These are phyloP conservation scores for Atherinomorus stipes DNA, from an alignment of 2,113 vertebrate genomes.

Conservation along the genomic window DNA sequence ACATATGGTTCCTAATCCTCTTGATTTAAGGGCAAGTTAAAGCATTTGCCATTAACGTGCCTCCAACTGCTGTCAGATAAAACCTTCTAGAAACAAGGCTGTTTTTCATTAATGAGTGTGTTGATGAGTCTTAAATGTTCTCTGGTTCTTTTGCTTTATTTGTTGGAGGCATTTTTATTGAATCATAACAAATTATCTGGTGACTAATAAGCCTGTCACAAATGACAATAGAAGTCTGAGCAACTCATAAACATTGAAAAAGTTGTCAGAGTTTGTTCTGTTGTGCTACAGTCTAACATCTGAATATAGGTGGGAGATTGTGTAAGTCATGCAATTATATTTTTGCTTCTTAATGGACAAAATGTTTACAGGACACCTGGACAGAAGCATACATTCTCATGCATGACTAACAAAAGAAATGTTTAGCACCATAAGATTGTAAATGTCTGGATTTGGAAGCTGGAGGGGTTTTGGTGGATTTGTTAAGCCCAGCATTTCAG, in stretches of 20 bases:
- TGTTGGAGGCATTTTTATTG: neutral
- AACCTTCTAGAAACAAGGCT: slow-evolving; percentile 36
- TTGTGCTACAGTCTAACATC: neutral
- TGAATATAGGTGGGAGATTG: too few relatives aligned
- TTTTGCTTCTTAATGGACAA: neutral
- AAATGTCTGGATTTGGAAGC: too few relatives aligned
- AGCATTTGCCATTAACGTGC: slow-evolving; percentile 70
- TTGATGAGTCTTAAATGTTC: slow-evolving; percentile 18
- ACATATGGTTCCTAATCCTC: slow-evolving; percentile 78
- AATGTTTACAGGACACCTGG: too few relatives aligned
- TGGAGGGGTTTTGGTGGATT: too few relatives aligned
- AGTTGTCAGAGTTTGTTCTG: neutral
- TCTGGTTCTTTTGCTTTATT: slow-evolving; percentile 9
- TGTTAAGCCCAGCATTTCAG: too few relatives aligned
- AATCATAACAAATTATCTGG: slow-evolving; percentile 10
- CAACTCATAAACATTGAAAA: neutral
- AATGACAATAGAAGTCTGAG: neutral
- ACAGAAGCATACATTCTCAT: too few relatives aligned
- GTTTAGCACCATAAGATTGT: too few relatives aligned
- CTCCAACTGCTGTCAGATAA: slow-evolving; percentile 69
- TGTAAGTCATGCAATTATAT: neutral
- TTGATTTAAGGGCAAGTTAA: slow-evolving; percentile 73
- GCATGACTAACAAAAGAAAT: too few relatives aligned
- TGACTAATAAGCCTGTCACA: neutral
- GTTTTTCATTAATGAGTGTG: slow-evolving; percentile 29